These are phyloP conservation scores for Macroteleia sp. DNA, from an alignment of 2,888 invertebrate genomes.

Conservation along the genomic window DNA sequence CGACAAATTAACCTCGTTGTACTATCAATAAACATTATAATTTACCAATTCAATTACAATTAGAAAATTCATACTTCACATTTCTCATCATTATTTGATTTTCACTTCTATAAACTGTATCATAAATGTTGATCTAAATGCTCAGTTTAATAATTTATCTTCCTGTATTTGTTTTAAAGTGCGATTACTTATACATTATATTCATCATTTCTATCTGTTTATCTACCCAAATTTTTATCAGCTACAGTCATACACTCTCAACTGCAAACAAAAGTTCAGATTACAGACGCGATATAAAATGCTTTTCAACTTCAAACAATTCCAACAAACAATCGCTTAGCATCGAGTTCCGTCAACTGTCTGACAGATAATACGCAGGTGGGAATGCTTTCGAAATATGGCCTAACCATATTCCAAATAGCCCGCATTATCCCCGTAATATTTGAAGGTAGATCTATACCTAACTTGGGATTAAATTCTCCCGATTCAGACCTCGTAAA, in stretches of 20 bases:
- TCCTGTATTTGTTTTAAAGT: too few species aligned
- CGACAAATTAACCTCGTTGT: too few species aligned
- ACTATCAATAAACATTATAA: too few species aligned
- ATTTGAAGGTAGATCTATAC: slow-evolving; percentile 9
- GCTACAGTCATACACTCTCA: not conserved
- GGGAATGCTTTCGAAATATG: slow-evolving; percentile 35
- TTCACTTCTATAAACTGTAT: too few species aligned
- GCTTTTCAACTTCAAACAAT: slow-evolving; percentile 5
- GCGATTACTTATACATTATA: too few species aligned
- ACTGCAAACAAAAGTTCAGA: not conserved
- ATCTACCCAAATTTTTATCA: not conserved
- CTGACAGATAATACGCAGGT: slow-evolving; percentile 23
- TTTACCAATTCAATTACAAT: too few species aligned
- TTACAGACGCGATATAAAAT: not conserved
- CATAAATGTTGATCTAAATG: too few species aligned
- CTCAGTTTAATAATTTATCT: too few species aligned
- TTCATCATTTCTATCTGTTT: not conserved
- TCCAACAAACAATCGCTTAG: slow-evolving; percentile 2
- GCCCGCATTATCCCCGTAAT: slow-evolving; percentile 29
- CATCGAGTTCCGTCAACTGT: slow-evolving; percentile 16
- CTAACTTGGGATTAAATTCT: slow-evolving; percentile 2
- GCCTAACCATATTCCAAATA: slow-evolving; percentile 27
- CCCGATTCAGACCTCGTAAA: not conserved
- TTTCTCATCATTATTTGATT: too few species aligned
- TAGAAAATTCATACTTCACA: too few species aligned